Percentiles rank a stretch among this genome's conserved stretches.
Conservation (phyloP, 2,113 vertebrate species). For the human (Homo sapiens) region DNA sequence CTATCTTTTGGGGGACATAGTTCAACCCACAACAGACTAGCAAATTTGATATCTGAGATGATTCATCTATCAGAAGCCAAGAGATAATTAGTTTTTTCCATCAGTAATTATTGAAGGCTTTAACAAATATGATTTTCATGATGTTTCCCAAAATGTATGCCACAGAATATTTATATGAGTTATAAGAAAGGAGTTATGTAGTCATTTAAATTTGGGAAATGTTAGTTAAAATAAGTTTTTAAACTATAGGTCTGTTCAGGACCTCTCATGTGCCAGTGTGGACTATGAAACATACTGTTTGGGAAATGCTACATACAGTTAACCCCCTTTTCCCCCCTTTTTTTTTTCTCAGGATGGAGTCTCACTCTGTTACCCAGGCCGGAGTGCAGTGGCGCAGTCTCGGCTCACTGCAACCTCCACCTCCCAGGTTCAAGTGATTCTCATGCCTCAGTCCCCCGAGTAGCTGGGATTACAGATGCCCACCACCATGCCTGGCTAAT, state of each 20-base stretch:
- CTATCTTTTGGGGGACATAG: not conserved
- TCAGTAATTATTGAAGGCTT: not conserved
- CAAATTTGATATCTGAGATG: conserved; percentile 27
- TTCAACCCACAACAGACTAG: not conserved
- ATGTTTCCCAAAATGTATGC: not conserved
- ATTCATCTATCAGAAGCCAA: not conserved
- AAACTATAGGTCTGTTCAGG: not conserved
- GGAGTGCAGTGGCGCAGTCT: too few relatives aligned
- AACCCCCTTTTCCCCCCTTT: not conserved
- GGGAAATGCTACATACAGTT: not conserved
- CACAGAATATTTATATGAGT: not conserved
- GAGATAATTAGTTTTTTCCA: not conserved
- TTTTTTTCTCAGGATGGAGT: not conserved
- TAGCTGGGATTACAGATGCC: too few relatives aligned
- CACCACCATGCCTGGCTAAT: too few relatives aligned
- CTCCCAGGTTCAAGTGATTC: too few relatives aligned
- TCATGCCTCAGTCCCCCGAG: too few relatives aligned
- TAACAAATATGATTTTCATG: not conserved
- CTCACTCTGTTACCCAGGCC: too few relatives aligned
- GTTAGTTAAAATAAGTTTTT: conserved; percentile 7
- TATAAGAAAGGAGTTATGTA: not conserved
- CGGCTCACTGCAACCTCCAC: too few relatives aligned
- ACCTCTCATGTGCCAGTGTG: not conserved
- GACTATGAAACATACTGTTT: not conserved
- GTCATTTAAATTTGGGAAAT: conserved; percentile 1